Evolutionary conservation across 1,140 invertebrate genomes (phyloP).

Genomic region (Drosophila navojoa): DNA sequence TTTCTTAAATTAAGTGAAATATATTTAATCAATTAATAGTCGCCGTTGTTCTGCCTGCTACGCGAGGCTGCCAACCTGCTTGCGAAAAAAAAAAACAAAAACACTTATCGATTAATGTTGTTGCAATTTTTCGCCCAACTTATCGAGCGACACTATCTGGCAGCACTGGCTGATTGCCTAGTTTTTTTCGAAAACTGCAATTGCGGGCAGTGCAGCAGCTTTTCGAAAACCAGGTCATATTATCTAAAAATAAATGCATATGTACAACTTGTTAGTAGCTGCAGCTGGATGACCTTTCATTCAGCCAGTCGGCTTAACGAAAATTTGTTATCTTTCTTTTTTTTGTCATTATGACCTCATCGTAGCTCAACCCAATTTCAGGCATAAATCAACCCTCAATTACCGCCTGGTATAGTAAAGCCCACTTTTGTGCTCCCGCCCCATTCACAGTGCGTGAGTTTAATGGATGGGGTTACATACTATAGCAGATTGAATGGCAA

Average conservation of each 20-base stretch:
- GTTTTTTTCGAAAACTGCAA: conserved; percentile 24
- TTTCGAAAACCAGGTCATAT: conserved; percentile 13
- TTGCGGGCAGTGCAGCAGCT: not conserved
- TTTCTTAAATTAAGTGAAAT: conserved; percentile 26
- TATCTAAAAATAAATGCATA: conserved; percentile 1
- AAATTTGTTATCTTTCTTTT: not conserved
- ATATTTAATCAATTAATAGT: conserved; percentile 54
- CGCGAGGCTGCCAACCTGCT: conserved; percentile 27
- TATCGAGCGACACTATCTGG: conserved; percentile 17
- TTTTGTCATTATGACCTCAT: conserved; percentile 15
- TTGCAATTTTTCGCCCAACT: conserved; percentile 11
- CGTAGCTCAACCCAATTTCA: not conserved
- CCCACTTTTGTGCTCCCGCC: not conserved
- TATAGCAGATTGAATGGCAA: conserved; percentile 14
- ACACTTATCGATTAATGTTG: conserved; percentile 12
- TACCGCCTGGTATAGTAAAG: not conserved
- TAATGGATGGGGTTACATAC: not conserved
- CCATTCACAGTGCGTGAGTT: not conserved
- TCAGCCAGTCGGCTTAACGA: not conserved
- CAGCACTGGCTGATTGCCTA: conserved; percentile 19
- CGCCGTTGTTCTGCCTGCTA: conserved; percentile 41
- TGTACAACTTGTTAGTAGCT: not conserved
- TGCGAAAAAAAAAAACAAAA: not conserved
- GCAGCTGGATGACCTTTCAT: not conserved
- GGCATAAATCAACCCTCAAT: conserved; percentile 7